phyloP scores from a whole-genome alignment of 2,113 vertebrate genomes.

The Labeo rohita region DNA sequence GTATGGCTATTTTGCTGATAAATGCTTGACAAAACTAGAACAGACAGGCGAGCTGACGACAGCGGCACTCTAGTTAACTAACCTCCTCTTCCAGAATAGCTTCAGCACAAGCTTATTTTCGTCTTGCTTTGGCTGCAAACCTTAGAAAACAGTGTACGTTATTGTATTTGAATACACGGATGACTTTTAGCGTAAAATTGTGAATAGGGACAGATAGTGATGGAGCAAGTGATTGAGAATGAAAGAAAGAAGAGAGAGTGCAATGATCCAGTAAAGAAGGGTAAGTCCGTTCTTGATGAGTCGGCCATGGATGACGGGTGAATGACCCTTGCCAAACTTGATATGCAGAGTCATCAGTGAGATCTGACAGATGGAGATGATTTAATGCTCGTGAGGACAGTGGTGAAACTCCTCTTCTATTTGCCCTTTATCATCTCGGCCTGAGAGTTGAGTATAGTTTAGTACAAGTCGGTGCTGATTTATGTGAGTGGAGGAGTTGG shows the following conservation, averaged over 20 bases:
- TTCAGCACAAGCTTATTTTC: slow-evolving; percentile 4
- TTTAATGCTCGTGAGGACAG: slow-evolving; percentile 44
- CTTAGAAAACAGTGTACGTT: background rate
- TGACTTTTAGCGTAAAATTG: slow-evolving; percentile 10
- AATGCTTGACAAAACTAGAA: slow-evolving; percentile 48
- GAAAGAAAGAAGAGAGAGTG: background rate
- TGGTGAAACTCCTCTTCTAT: slow-evolving; percentile 30
- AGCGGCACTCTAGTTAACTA: slow-evolving; percentile 35
- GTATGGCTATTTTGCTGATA: slow-evolving; percentile 14
- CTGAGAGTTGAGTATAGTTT: slow-evolving; percentile 19
- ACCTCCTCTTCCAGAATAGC: slow-evolving; percentile 2
- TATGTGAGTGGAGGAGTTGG: slow-evolving; percentile 46
- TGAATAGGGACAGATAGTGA: background rate
- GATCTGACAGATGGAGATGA: slow-evolving; percentile 56
- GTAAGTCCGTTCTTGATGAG: slow-evolving; percentile 33
- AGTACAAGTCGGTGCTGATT: slow-evolving; percentile 50
- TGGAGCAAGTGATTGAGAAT: background rate
- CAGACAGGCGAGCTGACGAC: slow-evolving; percentile 46
- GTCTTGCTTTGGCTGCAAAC: background rate
- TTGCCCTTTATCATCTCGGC: slow-evolving; percentile 38
- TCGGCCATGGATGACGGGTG: slow-evolving; percentile 39
- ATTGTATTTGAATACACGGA: slow-evolving; percentile 11
- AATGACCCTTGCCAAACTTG: slow-evolving; percentile 48
- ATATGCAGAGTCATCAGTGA: slow-evolving; percentile 54
- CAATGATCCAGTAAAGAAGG: slow-evolving; percentile 4